Conservation (phyloP, 2,797 vertebrate species). For the Percopsis omiscomaycus region DNA sequence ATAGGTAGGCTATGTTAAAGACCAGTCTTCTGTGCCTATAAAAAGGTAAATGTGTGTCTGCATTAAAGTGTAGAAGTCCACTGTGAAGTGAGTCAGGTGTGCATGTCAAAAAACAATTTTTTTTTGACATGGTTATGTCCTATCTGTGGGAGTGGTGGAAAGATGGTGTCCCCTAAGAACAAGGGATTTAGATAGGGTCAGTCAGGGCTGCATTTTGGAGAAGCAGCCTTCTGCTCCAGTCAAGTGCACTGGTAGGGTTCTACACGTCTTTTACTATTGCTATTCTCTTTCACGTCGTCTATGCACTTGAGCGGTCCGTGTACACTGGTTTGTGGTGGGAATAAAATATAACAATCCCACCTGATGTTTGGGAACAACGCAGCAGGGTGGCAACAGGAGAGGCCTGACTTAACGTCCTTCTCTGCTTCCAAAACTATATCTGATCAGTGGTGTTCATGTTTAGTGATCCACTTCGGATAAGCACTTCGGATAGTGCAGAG, state of each 20-base stretch:
- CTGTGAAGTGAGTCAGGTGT: too few species aligned
- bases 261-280: slow-evolving; percentile 40
- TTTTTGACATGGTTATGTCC: too few species aligned
- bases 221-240: slow-evolving; percentile 53
- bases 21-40: slow-evolving; percentile 12
- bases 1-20: slow-evolving; percentile 1
- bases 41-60: neutral
- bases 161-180: too few species aligned
- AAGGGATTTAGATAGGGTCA: neutral
- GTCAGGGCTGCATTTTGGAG: slow-evolving; percentile 19
- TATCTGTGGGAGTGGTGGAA: too few species aligned
- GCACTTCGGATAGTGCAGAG: too few species aligned
- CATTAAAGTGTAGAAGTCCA: too few species aligned
- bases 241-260: slow-evolving; percentile 58
- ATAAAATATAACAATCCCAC: slow-evolving; percentile 39
- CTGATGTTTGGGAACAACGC: slow-evolving; percentile 16
- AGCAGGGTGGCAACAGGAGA: slow-evolving; percentile 11
- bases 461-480: neutral
- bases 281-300: slow-evolving; percentile 16
- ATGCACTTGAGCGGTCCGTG: slow-evolving; percentile 5
- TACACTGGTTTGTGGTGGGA: slow-evolving; percentile 24
- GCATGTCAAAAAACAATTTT: too few species aligned
- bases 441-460: neutral
- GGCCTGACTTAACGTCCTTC: slow-evolving; percentile 19
- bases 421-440: slow-evolving; percentile 29